These are phyloP conservation scores for Meliscaeva auricollis DNA, from an alignment of 2,888 invertebrate genomes.

Conservation along the genomic window DNA sequence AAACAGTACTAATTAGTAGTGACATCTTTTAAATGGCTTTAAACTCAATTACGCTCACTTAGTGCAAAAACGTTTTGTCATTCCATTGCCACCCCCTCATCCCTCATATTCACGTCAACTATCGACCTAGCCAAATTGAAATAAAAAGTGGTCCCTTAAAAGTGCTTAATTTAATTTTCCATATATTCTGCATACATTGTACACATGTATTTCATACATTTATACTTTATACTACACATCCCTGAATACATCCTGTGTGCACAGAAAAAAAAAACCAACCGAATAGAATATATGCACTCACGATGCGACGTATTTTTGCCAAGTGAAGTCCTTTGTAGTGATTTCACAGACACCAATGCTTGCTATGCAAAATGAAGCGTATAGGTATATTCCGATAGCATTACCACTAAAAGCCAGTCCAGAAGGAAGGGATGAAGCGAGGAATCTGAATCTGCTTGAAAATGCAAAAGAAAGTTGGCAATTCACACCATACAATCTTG, in stretches of 20 bases:
- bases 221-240: background rate
- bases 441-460: background rate
- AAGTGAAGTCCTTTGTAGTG: slow-evolving; percentile 67
- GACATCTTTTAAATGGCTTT: slow-evolving; percentile 72
- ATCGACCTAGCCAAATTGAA: slow-evolving; percentile 69
- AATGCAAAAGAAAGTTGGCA: slow-evolving; percentile 62
- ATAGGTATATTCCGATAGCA: slow-evolving; percentile 38
- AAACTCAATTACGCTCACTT: slow-evolving; percentile 68
- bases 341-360: slow-evolving; percentile 48
- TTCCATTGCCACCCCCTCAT: slow-evolving; percentile 4
- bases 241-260: slow-evolving; percentile 4
- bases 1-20: slow-evolving; percentile 58
- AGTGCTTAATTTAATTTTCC: slow-evolving; percentile 74
- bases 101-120: slow-evolving; percentile 36
- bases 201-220: slow-evolving; percentile 42
- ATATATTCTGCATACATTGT: slow-evolving; percentile 3
- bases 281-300: slow-evolving; percentile 50
- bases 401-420: slow-evolving; percentile 64
- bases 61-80: slow-evolving; percentile 62
- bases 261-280: slow-evolving; percentile 7
- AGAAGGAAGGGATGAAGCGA: background rate
- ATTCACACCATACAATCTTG: slow-evolving; percentile 75
- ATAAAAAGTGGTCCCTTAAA: slow-evolving; percentile 70
- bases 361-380: slow-evolving; percentile 64
- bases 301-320: slow-evolving; percentile 15